A percentile compares a stretch with the other conserved stretches of the same genome.
Evolutionary conservation across 1,140 invertebrate species (phyloP).

Genomic region (Mizuhopecten yessoensis): DNA sequence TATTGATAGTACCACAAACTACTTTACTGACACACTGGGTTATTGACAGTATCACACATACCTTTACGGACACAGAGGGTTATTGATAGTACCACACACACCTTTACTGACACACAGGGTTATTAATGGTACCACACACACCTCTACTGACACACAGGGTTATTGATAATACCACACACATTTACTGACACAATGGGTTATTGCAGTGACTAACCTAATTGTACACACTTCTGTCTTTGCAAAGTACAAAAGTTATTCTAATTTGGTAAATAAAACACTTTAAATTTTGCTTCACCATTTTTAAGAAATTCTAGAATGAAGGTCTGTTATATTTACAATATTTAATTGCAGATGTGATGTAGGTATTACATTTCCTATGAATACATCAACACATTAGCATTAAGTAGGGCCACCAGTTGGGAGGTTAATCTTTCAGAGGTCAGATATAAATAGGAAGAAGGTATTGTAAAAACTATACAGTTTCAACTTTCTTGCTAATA

Average conservation of each 20-base stretch:
- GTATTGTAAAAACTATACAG: not conserved
- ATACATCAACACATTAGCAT: not conserved
- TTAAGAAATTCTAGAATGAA: not conserved
- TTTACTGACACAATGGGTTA: too few species aligned
- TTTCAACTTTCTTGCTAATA: not conserved
- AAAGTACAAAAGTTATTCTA: not conserved
- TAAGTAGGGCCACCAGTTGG: not conserved
- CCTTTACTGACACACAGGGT: too few species aligned
- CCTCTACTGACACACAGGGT: too few species aligned
- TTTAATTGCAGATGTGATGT: not conserved
- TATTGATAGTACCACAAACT: too few species aligned
- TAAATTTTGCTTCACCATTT: constrained; percentile 12
- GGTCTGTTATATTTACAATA: not conserved
- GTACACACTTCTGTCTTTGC: too few species aligned
- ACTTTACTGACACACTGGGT: too few species aligned
- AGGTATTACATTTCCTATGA: not conserved
- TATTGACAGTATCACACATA: too few species aligned
- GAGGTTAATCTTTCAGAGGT: not conserved
- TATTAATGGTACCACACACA: too few species aligned
- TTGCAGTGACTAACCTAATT: too few species aligned
- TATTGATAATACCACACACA: too few species aligned
- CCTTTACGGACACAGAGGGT: too few species aligned
- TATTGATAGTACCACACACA: too few species aligned
- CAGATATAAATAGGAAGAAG: not conserved
- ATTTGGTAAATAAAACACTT: not conserved